Conservation (phyloP, 2,888 invertebrate genomes). For the Andrena chrysosceles region DNA sequence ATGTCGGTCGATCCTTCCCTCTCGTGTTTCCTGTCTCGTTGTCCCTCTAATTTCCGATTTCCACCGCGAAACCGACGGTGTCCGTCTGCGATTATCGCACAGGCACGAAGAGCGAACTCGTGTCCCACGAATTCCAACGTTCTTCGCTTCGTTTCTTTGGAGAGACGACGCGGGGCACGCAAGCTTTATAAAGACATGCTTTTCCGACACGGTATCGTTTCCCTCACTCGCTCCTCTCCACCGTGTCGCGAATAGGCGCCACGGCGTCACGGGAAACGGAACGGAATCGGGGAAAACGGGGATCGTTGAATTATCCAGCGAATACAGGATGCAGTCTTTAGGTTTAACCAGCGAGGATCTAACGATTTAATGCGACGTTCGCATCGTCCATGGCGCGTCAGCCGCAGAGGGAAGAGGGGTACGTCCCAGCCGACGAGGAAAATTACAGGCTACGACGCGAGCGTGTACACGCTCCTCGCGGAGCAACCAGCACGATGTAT, state of each 20-base stretch:
- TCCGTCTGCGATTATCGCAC: not conserved
- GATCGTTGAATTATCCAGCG: not conserved
- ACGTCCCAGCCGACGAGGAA: conserved; percentile 58
- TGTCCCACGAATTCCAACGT: not conserved
- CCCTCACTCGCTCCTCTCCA: not conserved
- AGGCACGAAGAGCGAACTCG: not conserved
- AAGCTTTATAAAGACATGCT: not conserved
- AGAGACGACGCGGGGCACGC: not conserved
- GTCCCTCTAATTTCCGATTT: not conserved
- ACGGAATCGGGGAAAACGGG: conserved; percentile 23
- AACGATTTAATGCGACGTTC: conserved; percentile 74
- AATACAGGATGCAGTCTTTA: conserved; percentile 64
- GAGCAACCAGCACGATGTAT: conserved; percentile 51
- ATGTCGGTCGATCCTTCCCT: not conserved
- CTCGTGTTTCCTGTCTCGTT: not conserved
- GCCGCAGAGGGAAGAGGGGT: conserved; percentile 26
- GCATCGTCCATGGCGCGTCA: conserved; percentile 51
- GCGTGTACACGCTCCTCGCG: conserved; percentile 56
- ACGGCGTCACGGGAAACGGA: not conserved
- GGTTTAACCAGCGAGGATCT: conserved; percentile 61
- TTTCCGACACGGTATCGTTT: not conserved
- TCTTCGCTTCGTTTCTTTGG: conserved; percentile 1
- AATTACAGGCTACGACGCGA: conserved; percentile 68
- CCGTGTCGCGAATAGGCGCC: not conserved
- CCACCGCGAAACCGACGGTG: conserved; percentile 14